Percentiles rank a stretch among this genome's conserved stretches.
Conservation (phyloP, 2,888 invertebrate genomes). For the Spisula solida region DNA sequence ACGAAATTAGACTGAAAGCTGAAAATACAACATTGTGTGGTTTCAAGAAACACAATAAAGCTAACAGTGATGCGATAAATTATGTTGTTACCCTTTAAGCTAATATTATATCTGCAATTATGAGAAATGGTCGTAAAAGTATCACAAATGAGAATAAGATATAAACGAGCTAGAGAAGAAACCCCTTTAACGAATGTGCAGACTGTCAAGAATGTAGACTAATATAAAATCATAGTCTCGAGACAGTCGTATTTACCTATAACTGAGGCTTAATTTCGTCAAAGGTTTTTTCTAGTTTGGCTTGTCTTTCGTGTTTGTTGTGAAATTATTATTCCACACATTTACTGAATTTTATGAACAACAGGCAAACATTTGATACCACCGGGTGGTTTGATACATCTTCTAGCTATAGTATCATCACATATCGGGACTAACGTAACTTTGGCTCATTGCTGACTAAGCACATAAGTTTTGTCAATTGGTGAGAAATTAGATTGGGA, state of each 20-base stretch:
- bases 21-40: too few relatives aligned
- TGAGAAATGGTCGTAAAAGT: not conserved
- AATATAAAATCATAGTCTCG: not conserved
- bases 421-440: not conserved
- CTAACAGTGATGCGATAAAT: too few relatives aligned
- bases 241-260: not conserved
- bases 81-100: too few relatives aligned
- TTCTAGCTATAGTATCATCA: not conserved
- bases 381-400: not conserved
- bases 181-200: not conserved
- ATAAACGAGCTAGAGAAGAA: not conserved
- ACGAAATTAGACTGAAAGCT: too few relatives aligned
- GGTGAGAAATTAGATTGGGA: too few relatives aligned
- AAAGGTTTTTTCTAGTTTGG: conserved; percentile 1
- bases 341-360: not conserved
- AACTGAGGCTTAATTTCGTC: not conserved
- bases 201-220: not conserved
- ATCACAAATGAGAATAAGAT: not conserved
- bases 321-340: not conserved
- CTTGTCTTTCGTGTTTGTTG: not conserved
- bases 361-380: not conserved
- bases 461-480: not conserved
- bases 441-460: too few relatives aligned
- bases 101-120: not conserved
- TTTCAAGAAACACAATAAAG: too few relatives aligned